Conservation (phyloP, 1,140 invertebrate genomes). For the Cylas formicarius region DNA sequence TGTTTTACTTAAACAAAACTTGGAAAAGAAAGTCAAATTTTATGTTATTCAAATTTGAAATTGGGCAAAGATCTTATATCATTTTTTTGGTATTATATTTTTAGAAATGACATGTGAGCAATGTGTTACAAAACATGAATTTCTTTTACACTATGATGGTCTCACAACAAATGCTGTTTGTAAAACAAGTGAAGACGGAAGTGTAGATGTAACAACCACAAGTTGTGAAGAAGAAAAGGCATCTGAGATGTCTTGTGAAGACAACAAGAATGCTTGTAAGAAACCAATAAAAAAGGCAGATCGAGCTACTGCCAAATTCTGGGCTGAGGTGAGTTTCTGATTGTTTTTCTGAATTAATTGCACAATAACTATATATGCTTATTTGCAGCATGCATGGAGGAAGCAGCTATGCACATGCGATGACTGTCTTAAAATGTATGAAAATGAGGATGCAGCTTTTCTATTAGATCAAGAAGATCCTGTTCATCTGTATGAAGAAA, state of each 20-base stretch:
- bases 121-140: slow-evolving; percentile 67
- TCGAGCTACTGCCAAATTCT: slow-evolving; percentile 52
- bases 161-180: slow-evolving; percentile 33
- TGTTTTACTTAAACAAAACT: no score
- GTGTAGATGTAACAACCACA: slow-evolving; percentile 16
- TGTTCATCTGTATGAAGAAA: slow-evolving; percentile 78
- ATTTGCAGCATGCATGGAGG: slow-evolving; percentile 54
- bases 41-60: no score
- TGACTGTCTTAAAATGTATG: slow-evolving; percentile 61
- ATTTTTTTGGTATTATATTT: slow-evolving; percentile 40
- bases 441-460: slow-evolving; percentile 59
- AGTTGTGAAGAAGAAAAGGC: background rate
- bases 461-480: slow-evolving; percentile 78
- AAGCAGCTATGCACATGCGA: slow-evolving; percentile 63
- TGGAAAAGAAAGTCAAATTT: no score
- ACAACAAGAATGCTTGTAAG: slow-evolving; percentile 25
- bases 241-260: slow-evolving; percentile 5
- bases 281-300: slow-evolving; percentile 32
- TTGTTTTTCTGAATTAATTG: background rate
- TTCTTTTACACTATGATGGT: slow-evolving; percentile 65
- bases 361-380: background rate
- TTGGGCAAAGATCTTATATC: background rate
- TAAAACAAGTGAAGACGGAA: slow-evolving; percentile 17
- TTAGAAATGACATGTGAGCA: slow-evolving; percentile 71
- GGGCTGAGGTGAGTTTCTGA: slow-evolving; percentile 44